Evolutionary conservation across 2,888 invertebrate genomes (phyloP).

Genomic region (Tachina fera): DNA sequence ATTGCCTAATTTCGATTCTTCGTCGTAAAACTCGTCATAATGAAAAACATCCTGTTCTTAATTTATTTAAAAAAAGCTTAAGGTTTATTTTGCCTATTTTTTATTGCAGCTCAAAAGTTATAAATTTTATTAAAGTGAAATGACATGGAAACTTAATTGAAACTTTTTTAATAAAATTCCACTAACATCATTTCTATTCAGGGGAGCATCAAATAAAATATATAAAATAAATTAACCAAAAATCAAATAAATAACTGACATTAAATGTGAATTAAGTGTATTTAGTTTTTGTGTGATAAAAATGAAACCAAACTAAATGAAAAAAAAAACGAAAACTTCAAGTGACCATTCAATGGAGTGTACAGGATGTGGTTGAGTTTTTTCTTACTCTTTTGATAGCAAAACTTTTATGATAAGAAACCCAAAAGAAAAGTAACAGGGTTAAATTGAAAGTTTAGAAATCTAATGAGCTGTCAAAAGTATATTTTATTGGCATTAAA

Average conservation of each 20-base stretch:
- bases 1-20: no score
- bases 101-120: neutral
- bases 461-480: no score
- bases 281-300: conserved; percentile 14
- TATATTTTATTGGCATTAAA: neutral
- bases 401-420: neutral
- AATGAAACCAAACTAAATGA: neutral
- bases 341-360: conserved; percentile 35
- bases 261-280: conserved; percentile 24
- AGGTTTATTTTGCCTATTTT: no score
- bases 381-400: neutral
- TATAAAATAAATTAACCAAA: conserved; percentile 26
- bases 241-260: conserved; percentile 50
- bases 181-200: neutral
- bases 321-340: neutral
- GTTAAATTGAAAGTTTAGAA: no score
- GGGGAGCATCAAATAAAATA: neutral
- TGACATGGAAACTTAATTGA: conserved; percentile 55
- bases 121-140: conserved; percentile 36
- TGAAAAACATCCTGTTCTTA: no score
- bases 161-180: conserved; percentile 38
- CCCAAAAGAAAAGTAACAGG: neutral
- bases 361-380: conserved; percentile 17
- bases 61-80: no score
- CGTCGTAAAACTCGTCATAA: no score